Evolutionary conservation across 2,888 invertebrate species (phyloP).

Genomic region (Agrypnus murinus): DNA sequence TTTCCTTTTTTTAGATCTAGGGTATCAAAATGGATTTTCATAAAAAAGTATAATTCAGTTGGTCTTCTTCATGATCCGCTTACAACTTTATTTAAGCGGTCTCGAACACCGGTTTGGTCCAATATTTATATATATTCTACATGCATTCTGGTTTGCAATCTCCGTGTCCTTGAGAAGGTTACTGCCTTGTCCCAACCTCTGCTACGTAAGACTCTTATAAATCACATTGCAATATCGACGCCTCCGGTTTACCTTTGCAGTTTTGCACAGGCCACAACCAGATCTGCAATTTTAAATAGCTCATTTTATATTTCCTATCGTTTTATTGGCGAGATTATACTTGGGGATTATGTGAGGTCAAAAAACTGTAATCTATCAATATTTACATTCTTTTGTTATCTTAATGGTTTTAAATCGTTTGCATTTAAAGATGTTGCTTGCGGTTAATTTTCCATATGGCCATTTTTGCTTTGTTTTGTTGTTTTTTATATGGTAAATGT

Average conservation of each 20-base stretch:
- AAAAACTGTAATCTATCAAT: conserved; percentile 11
- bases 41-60: conserved; percentile 46
- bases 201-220: conserved; percentile 61
- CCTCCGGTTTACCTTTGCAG: conserved; percentile 59
- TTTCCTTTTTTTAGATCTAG: too few relatives aligned
- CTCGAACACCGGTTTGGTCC: conserved; percentile 55
- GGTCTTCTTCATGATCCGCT: conserved; percentile 38
- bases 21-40: too few relatives aligned
- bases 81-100: conserved; percentile 49
- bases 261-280: conserved; percentile 58
- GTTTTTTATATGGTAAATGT: too few relatives aligned
- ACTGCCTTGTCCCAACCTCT: conserved; percentile 67
- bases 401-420: not conserved
- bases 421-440: not conserved
- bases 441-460: too few relatives aligned
- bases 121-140: conserved; percentile 43
- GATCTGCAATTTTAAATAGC: conserved; percentile 53
- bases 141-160: conserved; percentile 54
- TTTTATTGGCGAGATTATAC: conserved; percentile 6
- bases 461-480: too few relatives aligned
- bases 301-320: conserved; percentile 22
- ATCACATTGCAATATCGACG: conserved; percentile 65
- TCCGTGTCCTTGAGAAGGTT: conserved; percentile 69
- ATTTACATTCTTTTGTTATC: too few relatives aligned
- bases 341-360: conserved; percentile 4